A percentile compares a stretch with the other conserved stretches of the same genome.
Evolutionary conservation across 2,888 invertebrate species (phyloP).

Genomic region (Nasonovia ribisnigri): DNA sequence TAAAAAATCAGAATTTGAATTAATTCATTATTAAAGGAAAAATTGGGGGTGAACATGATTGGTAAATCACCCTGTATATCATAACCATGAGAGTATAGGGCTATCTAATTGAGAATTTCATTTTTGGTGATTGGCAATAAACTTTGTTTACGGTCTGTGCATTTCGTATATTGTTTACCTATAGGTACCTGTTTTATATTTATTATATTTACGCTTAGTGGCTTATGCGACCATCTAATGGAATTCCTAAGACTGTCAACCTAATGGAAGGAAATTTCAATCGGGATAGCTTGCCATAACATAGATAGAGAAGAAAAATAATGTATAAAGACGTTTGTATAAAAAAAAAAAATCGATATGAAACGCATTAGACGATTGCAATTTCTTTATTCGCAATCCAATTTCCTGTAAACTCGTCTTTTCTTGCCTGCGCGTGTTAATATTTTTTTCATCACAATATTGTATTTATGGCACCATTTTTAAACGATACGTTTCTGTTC

Average conservation of each 20-base stretch:
- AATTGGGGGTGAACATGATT: too few relatives aligned
- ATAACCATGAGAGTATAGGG: neutral
- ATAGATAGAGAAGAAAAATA: neutral
- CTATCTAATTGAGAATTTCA: neutral
- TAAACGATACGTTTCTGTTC: neutral
- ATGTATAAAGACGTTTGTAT: neutral
- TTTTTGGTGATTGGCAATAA: neutral
- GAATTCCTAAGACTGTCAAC: neutral
- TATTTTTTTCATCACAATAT: neutral
- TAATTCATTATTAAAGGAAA: too few relatives aligned
- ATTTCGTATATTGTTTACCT: neutral
- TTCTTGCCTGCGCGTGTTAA: neutral
- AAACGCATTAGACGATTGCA: constrained; percentile 15
- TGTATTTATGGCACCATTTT: neutral
- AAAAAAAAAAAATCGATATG: neutral
- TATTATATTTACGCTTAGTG: neutral
- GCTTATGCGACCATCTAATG: neutral
- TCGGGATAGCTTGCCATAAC: neutral
- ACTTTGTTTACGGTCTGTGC: neutral
- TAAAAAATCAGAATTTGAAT: too few relatives aligned
- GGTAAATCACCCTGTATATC: too few relatives aligned
- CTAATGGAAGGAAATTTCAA: neutral
- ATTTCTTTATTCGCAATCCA: constrained; percentile 20
- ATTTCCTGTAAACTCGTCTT: constrained; percentile 15
- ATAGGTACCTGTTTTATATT: neutral